A percentile compares a stretch with the other conserved stretches of the same genome.
These are phyloP conservation scores for Drosophila robusta DNA, from an alignment of 2,888 invertebrate genomes.

Conservation along the genomic window DNA sequence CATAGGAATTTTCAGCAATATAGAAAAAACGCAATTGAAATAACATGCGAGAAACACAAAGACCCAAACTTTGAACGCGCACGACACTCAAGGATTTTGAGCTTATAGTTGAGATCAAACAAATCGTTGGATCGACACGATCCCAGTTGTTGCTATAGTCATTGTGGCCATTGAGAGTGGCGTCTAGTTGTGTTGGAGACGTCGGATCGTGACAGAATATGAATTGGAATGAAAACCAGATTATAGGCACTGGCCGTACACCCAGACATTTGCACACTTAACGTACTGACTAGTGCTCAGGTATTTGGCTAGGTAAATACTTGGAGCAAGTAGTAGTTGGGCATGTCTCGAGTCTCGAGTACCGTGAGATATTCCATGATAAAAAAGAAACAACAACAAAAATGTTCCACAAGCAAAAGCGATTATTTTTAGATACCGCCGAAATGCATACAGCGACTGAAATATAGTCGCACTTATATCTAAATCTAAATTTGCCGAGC, in stretches of 20 bases:
- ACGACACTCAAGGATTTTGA: neutral
- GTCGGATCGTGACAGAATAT: constrained; percentile 65
- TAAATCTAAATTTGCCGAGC: constrained; percentile 36
- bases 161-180: neutral
- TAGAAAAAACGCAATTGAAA: neutral
- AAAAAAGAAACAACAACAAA: neutral
- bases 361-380: constrained; percentile 40
- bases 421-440: constrained; percentile 46
- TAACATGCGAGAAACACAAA: too few species aligned
- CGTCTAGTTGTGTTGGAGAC: constrained; percentile 6
- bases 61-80: too few species aligned
- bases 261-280: constrained; percentile 6
- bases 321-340: constrained; percentile 3
- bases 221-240: constrained; percentile 66
- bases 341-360: constrained; percentile 2
- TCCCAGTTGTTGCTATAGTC: constrained; percentile 8
- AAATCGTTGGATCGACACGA: neutral
- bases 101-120: neutral
- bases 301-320: constrained; percentile 14
- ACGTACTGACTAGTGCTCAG: neutral
- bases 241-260: constrained; percentile 20
- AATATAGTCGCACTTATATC: constrained; percentile 15
- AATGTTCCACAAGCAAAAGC: constrained; percentile 25
- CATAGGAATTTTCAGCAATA: neutral
- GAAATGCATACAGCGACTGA: constrained; percentile 39